Conservation (phyloP, 2,797 vertebrate genomes). For the Chloroceryle amazona region DNA sequence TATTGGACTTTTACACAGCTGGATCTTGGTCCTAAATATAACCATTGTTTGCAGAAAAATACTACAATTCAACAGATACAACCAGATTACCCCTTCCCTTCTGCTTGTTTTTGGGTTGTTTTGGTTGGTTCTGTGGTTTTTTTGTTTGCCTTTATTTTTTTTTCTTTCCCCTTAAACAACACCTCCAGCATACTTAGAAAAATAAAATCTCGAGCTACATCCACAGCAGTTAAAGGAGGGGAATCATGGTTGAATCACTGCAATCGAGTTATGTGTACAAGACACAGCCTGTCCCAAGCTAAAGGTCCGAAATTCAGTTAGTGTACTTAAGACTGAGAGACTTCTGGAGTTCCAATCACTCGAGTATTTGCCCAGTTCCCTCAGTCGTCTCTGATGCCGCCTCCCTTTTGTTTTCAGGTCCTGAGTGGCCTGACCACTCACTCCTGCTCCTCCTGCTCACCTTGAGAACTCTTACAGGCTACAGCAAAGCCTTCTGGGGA, state of each 20-base stretch:
- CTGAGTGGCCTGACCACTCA: accelerated
- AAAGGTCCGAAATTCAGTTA: not conserved
- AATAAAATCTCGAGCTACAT: not conserved
- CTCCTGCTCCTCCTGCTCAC: not conserved
- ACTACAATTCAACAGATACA: not conserved
- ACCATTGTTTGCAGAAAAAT: accelerated
- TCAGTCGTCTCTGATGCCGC: not conserved
- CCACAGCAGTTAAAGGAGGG: not conserved
- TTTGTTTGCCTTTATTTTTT: too few species aligned
- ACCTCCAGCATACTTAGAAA: not conserved
- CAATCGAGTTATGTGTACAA: not conserved
- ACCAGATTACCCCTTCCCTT: not conserved
- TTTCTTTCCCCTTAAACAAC: not conserved
- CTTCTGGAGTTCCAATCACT: not conserved
- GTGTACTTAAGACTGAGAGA: not conserved
- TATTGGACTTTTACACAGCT: not conserved
- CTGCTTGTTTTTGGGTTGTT: accelerated
- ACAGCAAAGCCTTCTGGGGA: not conserved
- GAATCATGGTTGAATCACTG: not conserved
- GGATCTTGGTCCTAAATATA: not conserved
- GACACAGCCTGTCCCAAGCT: not conserved
- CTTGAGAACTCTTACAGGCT: not conserved
- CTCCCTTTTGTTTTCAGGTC: not conserved
- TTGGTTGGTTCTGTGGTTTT: not conserved
- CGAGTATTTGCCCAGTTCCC: not conserved